A percentile compares a stretch with the other conserved stretches of the same genome.
Conservation (phyloP, 2,797 vertebrate genomes). For the Melanotaenia maccullochi region DNA sequence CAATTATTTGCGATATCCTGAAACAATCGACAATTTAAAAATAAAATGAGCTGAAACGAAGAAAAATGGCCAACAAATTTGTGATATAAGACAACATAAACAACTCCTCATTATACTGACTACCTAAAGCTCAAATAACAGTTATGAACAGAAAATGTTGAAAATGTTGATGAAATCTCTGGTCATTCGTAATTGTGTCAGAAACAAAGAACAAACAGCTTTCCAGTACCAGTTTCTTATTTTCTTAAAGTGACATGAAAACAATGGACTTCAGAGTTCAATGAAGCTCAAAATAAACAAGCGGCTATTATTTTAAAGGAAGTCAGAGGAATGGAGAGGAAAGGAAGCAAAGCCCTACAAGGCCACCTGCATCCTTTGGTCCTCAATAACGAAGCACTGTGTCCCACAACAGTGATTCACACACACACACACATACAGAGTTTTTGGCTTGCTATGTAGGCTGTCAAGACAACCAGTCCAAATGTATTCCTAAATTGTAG, state of each 20-base stretch:
- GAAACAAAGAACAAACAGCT: background rate
- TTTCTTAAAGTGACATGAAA: constrained; percentile 43
- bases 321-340: constrained; percentile 60
- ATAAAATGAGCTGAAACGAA: constrained; percentile 1
- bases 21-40: background rate
- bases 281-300: constrained; percentile 45
- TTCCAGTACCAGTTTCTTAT: constrained; percentile 29
- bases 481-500: constrained; percentile 68
- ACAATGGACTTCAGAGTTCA: constrained; percentile 46
- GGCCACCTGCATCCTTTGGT: constrained; percentile 80
- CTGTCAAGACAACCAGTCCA: constrained; percentile 62
- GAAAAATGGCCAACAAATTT: constrained; percentile 8
- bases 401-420: constrained; percentile 17
- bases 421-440: constrained; percentile 23
- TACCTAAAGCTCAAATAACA: constrained; percentile 20
- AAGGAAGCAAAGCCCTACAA: constrained; percentile 65
- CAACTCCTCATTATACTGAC: background rate
- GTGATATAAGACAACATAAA: constrained; percentile 20
- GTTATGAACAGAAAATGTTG: constrained; percentile 23
- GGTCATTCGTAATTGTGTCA: background rate
- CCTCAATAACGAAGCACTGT: constrained; percentile 52
- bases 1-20: background rate
- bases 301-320: constrained; percentile 64
- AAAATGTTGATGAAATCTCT: background rate
- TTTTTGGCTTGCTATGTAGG: constrained; percentile 62